Evolutionary conservation across 2,797 vertebrate genomes (phyloP), one percentile per base, ranked within the genome.

Genomic region (Atherinosoma microstoma): DNA sequence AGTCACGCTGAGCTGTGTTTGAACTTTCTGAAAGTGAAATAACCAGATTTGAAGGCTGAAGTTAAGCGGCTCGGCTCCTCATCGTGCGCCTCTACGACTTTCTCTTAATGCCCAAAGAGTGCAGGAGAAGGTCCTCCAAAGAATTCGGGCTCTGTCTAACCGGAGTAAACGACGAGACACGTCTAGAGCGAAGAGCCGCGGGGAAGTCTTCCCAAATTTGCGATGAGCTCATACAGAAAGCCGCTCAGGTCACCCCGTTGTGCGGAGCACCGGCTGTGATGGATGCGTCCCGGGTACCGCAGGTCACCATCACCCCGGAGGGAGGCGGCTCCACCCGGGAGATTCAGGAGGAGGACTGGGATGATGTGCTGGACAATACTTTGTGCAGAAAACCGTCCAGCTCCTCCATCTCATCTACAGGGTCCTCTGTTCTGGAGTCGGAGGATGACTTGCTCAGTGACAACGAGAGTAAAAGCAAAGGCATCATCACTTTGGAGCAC

Each of bases 371-470:
- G 66, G 94, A 85, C 73, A 92, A 92, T 22, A 83, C 89, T 16
- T 87, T 96, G 81, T 92, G 95, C 47, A 96, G 97, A 75, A 93
- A 96, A 70, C 95, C 96, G 36, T 99, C 98, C 91, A 98, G 91
- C 89, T 98, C 97, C n/a, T 98, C 97, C 7, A 90, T 99, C 70
- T 99, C 98, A 57, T 99, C 98, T 74, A 97, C 96, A 0, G 97
- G 97, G 22, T 99, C 98, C 64, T 99, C 97, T 10, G 94, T 93
- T 2, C 89, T 94, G 78, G 97, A 99, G 88, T 99, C 98, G 4
- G 98, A 99, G 91, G 98, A 98, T 65, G 98, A 99, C 56, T 81
- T 99, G 60, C 93, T 98, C 71, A 98, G 97, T 84, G 98, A 98
- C 94, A 97, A 92, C 79, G 97, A 99, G 93, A 96, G 93, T 86